Base-by-base conservation (phyloP, 92 coral and sea anemone genomes). In the Phenganax subtilis region DNA sequence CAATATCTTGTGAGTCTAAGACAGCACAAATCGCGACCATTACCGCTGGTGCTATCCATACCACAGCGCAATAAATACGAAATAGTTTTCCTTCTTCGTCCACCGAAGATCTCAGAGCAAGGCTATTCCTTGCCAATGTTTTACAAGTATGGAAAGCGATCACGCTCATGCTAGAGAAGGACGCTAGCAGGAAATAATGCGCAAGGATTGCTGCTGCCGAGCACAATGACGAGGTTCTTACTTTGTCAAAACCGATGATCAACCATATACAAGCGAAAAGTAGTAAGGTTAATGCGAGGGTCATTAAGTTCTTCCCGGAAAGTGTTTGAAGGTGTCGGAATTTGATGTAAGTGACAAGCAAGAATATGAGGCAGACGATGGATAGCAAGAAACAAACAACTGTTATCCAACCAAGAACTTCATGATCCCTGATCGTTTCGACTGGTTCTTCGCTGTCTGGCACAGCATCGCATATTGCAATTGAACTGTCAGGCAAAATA, bases 101-200 rank as follows among this genome's bases (percentile, higher is more conserved):
- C n/a, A 62, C 30, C 14, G 83, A 79, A 9, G 27, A 16, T 56
- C 65, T 79, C 29, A 60, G 83, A 9, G 83, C 83, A 12, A 59
- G 7, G 12, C 28, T 51, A 47, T 28, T n/a, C 54, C 17, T 75
- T 17, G 92, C 88, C 54, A 91, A 89, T 54, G 85, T 83, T 67
- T 62, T 57, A 88, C 92, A 91, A 6, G 91, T 91, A 75, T 82
- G 85, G 68, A 87, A 91, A 6, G 96, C 96, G 85, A 89, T 87
- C 8, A 85, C 90, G 37, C 88, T 91, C 96, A 89, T 91, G 89
- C 92, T 87, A 16, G 61, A 79, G 55, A 91, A 91, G 15, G 87
- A 87, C 20, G 85, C 71, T 68, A 89, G 82, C 5, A 80, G 51
- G 27, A 82, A 82, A 72, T 78, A 91, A 73, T 89, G 96, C 52